Base-by-base conservation (phyloP, 2,113 vertebrate species). In the Burhinus bistriatus region DNA sequence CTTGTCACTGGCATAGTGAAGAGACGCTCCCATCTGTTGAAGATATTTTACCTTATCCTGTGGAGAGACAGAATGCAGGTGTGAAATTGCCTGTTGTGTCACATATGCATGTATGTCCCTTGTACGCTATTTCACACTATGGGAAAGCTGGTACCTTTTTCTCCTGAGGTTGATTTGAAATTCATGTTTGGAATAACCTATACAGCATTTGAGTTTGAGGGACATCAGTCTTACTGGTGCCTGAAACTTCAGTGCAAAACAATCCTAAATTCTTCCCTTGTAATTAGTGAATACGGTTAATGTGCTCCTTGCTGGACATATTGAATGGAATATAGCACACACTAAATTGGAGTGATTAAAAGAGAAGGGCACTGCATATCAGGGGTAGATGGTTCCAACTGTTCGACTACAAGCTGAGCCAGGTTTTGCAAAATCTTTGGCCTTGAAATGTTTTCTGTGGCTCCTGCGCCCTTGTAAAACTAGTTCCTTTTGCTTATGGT, bases 31-130 rank as follows among this genome's bases (percentile, higher is more conserved):
- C 49, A 32, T 55, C 29, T 85, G 44, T 51, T 78, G 62, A 68
- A 86, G 29, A 20, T 23, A 34, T 27, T 78, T 87, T 61, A 55
- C 19, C 36, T 81, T 34, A 20, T 68, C 52, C 81, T 71, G 77
- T 68, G 83, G 29, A 75, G 65, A 89, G n/a, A 57, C 22, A 75
- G 61, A 64, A 72, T 44, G 66, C n/a, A 90, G 61, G 57, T 85
- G 85, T 75, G 81, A 76, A 84, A 47, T 42, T 12, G 5, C 47
- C 72, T 70, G 45, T 52, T 78, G 69, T 85, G 61, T 25, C 84
- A 83, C 4, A 4, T 27, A 27, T 1, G 6, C 11, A 1, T 1
- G 9, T 29, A 25, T 34, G 30, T 34, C 36, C 52, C 44, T 47
- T 40, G 77, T 25, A 84, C 15, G 1, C 38, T n/a, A 11, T 62